These are phyloP conservation scores for Clivina fossor DNA, from an alignment of 2,888 invertebrate genomes.

Conservation along the genomic window DNA sequence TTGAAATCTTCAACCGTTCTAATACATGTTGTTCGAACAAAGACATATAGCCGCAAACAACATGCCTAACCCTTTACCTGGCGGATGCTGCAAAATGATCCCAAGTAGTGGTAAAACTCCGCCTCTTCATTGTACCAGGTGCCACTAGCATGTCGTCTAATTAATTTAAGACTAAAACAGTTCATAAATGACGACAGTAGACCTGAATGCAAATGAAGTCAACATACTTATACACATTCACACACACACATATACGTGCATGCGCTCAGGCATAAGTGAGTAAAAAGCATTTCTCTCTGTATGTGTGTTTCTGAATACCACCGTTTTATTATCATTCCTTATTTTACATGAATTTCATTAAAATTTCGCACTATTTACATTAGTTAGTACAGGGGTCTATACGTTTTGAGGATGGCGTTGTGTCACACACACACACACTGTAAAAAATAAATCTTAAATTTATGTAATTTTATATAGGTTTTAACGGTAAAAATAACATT, in stretches of 20 bases:
- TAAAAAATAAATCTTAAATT: no score
- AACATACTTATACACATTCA: no score
- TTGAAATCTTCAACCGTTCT: no score
- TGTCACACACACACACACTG: no score
- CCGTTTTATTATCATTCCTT: constrained; percentile 29
- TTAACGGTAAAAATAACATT: no score
- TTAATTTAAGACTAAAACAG: constrained; percentile 29
- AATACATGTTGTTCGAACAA: no score
- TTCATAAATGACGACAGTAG: constrained; percentile 15
- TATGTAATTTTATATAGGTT: no score
- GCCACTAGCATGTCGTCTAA: constrained; percentile 16
- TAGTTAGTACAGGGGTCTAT: constrained; percentile 14
- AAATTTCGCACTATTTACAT: constrained; percentile 29
- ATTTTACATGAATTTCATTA: constrained; percentile 31
- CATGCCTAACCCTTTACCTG: constrained; percentile 21
- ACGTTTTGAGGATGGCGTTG: constrained; percentile 2
- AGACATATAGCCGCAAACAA: no score
- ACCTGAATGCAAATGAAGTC: constrained; percentile 18
- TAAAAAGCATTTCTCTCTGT: no score
- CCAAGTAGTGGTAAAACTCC: neutral
- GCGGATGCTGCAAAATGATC: no score
- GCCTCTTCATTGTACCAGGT: constrained; percentile 28
- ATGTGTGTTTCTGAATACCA: constrained; percentile 29
- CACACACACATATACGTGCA: no score
- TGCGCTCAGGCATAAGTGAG: no score